These are phyloP conservation scores for Phengaris alcon DNA, from an alignment of 2,888 invertebrate species.

Conservation along the genomic window DNA sequence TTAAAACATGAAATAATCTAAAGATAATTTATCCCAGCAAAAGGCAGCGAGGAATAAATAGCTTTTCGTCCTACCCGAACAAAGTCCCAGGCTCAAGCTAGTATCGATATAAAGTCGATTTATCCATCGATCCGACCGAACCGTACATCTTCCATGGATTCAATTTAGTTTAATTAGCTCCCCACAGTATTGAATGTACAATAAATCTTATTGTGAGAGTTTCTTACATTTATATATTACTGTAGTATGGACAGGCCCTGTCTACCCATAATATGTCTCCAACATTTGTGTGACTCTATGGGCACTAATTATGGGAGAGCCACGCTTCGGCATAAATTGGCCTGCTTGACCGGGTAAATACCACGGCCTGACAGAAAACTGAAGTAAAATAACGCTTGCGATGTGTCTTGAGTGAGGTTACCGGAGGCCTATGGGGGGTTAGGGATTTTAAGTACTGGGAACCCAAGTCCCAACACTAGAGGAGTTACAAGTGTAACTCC, in stretches of 20 bases:
- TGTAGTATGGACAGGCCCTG: neutral
- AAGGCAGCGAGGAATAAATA: neutral
- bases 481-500: too few species aligned
- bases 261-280: neutral
- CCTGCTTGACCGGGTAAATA: too few species aligned
- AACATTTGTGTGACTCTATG: too few species aligned
- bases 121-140: neutral
- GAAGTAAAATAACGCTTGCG: too few species aligned
- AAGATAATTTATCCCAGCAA: neutral
- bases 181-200: constrained; percentile 28
- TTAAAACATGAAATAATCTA: neutral
- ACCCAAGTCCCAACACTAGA: too few species aligned
- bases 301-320: neutral
- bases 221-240: constrained; percentile 25
- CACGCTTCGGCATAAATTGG: too few species aligned
- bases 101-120: neutral
- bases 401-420: too few species aligned
- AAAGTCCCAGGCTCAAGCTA: neutral
- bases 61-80: neutral
- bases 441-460: too few species aligned
- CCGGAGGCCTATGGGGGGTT: too few species aligned
- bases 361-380: too few species aligned
- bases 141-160: constrained; percentile 22
- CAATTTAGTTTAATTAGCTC: constrained; percentile 30
- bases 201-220: constrained; percentile 28